These are phyloP conservation scores for Chromis chromis DNA, from an alignment of 2,797 vertebrate species.

Conservation along the genomic window DNA sequence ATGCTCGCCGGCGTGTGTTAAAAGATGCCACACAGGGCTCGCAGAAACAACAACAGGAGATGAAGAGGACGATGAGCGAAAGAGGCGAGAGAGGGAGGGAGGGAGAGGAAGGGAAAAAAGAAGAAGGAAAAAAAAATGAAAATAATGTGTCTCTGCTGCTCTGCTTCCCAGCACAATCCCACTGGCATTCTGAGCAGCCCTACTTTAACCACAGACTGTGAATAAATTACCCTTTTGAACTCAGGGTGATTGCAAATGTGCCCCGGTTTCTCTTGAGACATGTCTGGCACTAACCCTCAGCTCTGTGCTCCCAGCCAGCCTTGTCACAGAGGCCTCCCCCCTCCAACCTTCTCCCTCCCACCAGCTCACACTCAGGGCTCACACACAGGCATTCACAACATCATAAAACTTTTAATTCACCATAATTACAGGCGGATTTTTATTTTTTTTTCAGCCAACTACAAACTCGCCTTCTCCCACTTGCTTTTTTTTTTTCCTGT, in stretches of 20 bases:
- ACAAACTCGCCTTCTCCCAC: constrained; percentile 6
- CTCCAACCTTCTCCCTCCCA: not conserved
- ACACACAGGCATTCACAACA: constrained; percentile 50
- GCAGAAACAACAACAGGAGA: constrained; percentile 74
- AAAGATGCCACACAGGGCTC: constrained; percentile 78
- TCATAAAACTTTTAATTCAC: constrained; percentile 76
- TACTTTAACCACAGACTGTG: constrained; percentile 83
- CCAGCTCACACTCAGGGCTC: constrained; percentile 31
- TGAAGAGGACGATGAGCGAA: constrained; percentile 62
- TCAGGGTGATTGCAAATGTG: constrained; percentile 84
- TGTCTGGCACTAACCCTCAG: constrained; percentile 82
- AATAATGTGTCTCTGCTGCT: constrained; percentile 74
- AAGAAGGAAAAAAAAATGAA: constrained; percentile 61
- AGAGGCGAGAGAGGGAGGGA: constrained; percentile 14
- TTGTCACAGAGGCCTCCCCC: constrained; percentile 67
- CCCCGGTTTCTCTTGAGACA: constrained; percentile 83
- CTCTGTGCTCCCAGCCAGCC: constrained; percentile 73
- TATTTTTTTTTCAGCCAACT: constrained; percentile 39
- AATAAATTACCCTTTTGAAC: constrained; percentile 88
- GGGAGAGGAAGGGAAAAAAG: constrained; percentile 3
- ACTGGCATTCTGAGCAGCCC: constrained; percentile 80
- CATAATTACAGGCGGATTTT: constrained; percentile 60
- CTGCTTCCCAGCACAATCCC: constrained; percentile 75
- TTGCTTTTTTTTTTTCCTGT: constrained; percentile 36
- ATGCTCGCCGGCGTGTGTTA: constrained; percentile 78